phyloP scores from a whole-genome alignment of 2,113 vertebrate species.

The Etheostoma spectabile region DNA sequence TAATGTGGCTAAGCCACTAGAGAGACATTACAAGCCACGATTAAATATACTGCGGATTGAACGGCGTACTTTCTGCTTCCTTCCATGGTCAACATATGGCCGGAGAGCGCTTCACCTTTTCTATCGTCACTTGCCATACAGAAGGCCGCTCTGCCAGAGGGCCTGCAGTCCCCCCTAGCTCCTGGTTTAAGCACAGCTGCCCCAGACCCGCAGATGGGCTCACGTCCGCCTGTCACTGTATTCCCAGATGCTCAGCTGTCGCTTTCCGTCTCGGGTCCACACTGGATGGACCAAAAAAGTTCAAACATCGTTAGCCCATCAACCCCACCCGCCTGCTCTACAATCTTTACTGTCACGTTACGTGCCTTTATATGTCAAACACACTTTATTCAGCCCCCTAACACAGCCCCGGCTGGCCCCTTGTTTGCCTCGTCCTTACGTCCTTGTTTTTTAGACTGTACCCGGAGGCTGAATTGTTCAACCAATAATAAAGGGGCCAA shows the following conservation, averaged over 20 bases:
- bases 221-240: conserved; percentile 50
- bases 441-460: no score
- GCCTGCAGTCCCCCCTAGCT: conserved; percentile 49
- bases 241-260: conserved; percentile 60
- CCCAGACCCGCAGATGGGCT: conserved; percentile 73
- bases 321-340: no score
- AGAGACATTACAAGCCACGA: not conserved
- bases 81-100: not conserved
- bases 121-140: not conserved
- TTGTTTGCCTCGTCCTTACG: no score
- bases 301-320: conserved; percentile 36
- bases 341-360: no score
- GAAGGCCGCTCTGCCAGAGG: not conserved
- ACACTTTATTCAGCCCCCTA: no score
- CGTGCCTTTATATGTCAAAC: no score
- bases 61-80: not conserved
- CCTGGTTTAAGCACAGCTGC: conserved; percentile 52
- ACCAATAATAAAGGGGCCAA: no score
- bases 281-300: conserved; percentile 49
- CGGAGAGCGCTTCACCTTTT: conserved; percentile 5
- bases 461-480: no score
- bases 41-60: not conserved
- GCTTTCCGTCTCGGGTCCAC: conserved; percentile 41
- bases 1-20: not conserved
- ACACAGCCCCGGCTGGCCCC: no score